These are phyloP conservation scores for Temnothorax ravouxi DNA, from an alignment of 2,888 invertebrate species.

Conservation along the genomic window DNA sequence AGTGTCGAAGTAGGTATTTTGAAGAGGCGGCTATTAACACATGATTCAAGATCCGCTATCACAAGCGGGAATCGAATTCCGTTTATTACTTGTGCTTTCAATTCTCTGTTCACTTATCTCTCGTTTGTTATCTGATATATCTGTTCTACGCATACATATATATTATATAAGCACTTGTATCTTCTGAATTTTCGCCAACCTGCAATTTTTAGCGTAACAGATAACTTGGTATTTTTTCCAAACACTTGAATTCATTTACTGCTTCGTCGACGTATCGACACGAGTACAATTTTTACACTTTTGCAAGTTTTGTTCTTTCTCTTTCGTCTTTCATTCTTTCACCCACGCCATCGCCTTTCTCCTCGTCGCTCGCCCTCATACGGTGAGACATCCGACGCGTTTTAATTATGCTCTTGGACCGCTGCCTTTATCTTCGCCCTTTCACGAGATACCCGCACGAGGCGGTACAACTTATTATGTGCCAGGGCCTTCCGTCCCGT, in stretches of 20 bases:
- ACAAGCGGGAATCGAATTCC: constrained; percentile 26
- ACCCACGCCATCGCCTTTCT: constrained; percentile 51
- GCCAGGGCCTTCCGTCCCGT: constrained; percentile 71
- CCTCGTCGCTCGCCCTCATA: constrained; percentile 54
- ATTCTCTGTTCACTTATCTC: constrained; percentile 27
- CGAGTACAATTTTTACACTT: constrained; percentile 26
- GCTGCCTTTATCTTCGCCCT: constrained; percentile 74
- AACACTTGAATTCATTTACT: not conserved
- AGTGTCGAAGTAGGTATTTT: not conserved
- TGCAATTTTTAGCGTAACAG: not conserved
- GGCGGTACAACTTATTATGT: constrained; percentile 77
- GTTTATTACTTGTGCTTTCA: constrained; percentile 35
- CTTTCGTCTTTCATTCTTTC: constrained; percentile 15
- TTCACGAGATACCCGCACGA: constrained; percentile 79
- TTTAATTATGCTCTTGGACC: constrained; percentile 82
- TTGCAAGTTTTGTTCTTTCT: not conserved
- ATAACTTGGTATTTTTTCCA: constrained; percentile 16
- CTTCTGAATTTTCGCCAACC: constrained; percentile 8
- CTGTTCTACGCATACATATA: not conserved
- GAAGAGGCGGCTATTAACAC: constrained; percentile 37
- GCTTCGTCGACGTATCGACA: not conserved
- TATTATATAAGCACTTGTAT: not conserved
- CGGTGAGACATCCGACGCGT: constrained; percentile 80
- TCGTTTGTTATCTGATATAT: constrained; percentile 28
- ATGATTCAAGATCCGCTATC: constrained; percentile 44